Conservation (phyloP, 2,797 vertebrate species). For the Poecilia picta region DNA sequence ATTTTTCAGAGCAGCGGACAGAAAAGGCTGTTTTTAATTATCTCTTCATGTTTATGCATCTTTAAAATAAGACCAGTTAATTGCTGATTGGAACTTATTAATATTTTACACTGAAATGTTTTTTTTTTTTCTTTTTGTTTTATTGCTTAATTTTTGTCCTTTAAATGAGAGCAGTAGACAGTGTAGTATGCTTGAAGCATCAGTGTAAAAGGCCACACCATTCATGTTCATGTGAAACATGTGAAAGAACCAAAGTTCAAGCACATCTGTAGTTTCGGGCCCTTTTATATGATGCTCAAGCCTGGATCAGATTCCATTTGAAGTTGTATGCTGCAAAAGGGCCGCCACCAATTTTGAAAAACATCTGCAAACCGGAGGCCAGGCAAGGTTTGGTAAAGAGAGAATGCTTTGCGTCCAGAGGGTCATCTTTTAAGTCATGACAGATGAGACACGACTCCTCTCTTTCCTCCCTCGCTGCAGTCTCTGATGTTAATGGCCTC, state of each 20-base stretch:
- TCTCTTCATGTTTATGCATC: background rate
- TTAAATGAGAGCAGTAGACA: background rate
- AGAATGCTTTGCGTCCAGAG: slow-evolving; percentile 25
- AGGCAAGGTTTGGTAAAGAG: slow-evolving; percentile 16
- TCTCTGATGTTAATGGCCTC: slow-evolving; percentile 71
- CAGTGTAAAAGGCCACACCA: background rate
- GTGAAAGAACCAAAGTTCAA: background rate
- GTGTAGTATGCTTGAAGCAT: background rate
- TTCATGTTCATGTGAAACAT: background rate
- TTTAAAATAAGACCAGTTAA: background rate
- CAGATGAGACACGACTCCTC: slow-evolving; percentile 49
- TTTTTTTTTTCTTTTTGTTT: background rate
- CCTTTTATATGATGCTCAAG: slow-evolving; percentile 30
- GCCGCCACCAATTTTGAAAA: slow-evolving; percentile 34
- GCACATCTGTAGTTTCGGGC: background rate
- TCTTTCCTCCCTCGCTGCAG: slow-evolving; percentile 38
- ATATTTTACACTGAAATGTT: background rate
- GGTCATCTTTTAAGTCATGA: slow-evolving; percentile 67
- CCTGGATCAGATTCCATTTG: slow-evolving; percentile 42
- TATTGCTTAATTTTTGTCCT: background rate
- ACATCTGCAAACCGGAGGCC: slow-evolving; percentile 18
- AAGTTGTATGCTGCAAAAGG: slow-evolving; percentile 2
- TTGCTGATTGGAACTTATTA: background rate
- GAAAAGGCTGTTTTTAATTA: background rate
- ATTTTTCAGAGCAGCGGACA: background rate